phyloP scores from a whole-genome alignment of 2,113 vertebrate genomes.

The Dissostichus mawsoni region DNA sequence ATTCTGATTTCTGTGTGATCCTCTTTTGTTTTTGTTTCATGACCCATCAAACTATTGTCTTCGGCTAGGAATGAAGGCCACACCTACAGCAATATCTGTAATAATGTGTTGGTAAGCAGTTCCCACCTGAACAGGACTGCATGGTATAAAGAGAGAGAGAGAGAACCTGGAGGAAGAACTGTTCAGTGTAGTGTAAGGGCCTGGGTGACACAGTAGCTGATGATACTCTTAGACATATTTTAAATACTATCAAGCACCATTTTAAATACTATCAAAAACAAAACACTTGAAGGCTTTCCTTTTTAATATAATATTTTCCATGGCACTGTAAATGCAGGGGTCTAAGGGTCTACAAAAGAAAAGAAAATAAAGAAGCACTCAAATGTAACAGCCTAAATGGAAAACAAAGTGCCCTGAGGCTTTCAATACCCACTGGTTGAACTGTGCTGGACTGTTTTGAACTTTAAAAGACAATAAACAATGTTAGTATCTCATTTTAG shows the following conservation, averaged over 20 bases:
- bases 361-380: background rate
- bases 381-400: background rate
- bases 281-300: no score
- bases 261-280: no score
- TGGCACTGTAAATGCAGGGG: background rate
- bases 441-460: background rate
- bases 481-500: background rate
- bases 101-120: no score
- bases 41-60: background rate
- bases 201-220: background rate
- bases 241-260: no score
- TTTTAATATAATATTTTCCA: no score
- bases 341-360: no score
- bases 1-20: no score
- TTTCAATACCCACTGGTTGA: background rate
- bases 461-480: background rate
- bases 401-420: background rate
- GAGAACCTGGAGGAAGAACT: background rate
- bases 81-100: background rate
- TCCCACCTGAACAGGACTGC: background rate
- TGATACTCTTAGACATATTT: background rate
- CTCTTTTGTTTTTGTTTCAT: background rate
- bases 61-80: background rate
- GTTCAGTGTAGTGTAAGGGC: no score
- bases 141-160: background rate